Evolutionary conservation across 1,140 invertebrate species (phyloP).

Genomic region (Cataglyphis hispanica): DNA sequence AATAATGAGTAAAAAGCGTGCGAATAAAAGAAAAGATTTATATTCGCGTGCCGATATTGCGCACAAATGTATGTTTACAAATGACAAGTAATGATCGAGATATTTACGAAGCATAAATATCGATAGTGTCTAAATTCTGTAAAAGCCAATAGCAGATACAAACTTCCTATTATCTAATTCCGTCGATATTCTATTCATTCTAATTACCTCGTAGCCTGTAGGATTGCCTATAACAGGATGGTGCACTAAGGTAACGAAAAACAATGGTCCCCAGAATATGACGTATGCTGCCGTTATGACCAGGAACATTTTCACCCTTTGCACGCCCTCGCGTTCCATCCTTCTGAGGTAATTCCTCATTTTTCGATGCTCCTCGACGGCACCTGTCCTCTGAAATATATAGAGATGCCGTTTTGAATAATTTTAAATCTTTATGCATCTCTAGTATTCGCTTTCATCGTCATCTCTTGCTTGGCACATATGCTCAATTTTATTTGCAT

Average conservation of each 20-base stretch:
- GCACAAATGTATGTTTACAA: background rate
- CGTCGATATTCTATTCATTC: background rate
- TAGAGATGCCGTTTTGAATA: background rate
- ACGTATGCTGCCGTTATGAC: conserved; percentile 94
- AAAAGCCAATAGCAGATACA: background rate
- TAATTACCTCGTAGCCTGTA: conserved; percentile 90
- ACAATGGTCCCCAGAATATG: conserved; percentile 95
- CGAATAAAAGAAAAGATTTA: background rate
- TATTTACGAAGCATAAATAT: conserved; percentile 19
- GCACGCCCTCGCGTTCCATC: conserved; percentile 92
- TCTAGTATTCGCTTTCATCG: too few relatives aligned
- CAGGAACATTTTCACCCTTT: conserved; percentile 94
- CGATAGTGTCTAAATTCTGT: conserved; percentile 1
- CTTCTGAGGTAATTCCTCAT: conserved; percentile 92
- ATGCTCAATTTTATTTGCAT: background rate
- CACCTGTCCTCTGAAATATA: conserved; percentile 83
- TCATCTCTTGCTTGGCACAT: too few relatives aligned
- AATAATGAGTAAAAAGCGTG: background rate
- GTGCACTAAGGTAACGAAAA: conserved; percentile 93
- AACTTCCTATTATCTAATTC: conserved; percentile 3
- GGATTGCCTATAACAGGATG: conserved; percentile 91
- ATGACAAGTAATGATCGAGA: background rate
- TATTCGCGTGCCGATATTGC: conserved; percentile 1
- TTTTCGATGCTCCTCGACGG: conserved; percentile 91
- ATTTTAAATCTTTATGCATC: background rate